Conservation (phyloP, 30 jellyfish, hydroid and myxozoan species). For the Cassiopea andromeda region DNA sequence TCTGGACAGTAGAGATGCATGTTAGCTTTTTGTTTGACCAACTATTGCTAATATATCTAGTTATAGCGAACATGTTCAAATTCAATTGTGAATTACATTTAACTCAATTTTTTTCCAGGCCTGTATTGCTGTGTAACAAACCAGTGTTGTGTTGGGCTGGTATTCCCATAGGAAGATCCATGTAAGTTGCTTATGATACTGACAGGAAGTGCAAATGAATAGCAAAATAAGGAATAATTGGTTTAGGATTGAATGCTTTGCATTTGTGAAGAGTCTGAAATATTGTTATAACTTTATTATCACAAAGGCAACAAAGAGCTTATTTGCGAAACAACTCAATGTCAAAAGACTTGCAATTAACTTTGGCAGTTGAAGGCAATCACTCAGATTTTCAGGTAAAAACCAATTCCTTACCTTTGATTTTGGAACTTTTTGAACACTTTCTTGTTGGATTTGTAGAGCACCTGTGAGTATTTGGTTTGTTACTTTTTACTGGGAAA, state of each 20-base stretch:
- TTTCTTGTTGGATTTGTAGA: too few species aligned
- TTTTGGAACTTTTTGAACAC: too few species aligned
- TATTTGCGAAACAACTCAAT: slow-evolving; percentile 73
- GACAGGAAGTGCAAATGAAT: too few species aligned
- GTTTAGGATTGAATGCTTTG: not conserved
- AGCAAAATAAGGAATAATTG: not conserved
- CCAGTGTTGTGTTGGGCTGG: slow-evolving; percentile 90
- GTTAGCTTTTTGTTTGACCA: too few species aligned
- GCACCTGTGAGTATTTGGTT: too few species aligned
- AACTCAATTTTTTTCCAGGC: slow-evolving; percentile 24
- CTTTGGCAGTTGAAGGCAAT: slow-evolving; percentile 71
- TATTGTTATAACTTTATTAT: not conserved
- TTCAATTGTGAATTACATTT: too few species aligned
- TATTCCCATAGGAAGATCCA: slow-evolving; percentile 73
- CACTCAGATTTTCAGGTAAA: slow-evolving; percentile 81
- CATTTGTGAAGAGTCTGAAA: not conserved
- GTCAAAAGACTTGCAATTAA: slow-evolving; percentile 40
- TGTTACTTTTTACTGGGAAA: too few species aligned
- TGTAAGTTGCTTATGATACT: slow-evolving; percentile 26
- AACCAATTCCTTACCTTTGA: too few species aligned
- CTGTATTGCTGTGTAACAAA: slow-evolving; percentile 76
- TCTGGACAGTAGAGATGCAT: too few species aligned
- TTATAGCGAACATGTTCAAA: too few species aligned
- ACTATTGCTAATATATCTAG: too few species aligned
- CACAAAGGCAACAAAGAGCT: slow-evolving; percentile 74